Conservation (phyloP, 2,113 vertebrate genomes). For the Microcebus murinus region DNA sequence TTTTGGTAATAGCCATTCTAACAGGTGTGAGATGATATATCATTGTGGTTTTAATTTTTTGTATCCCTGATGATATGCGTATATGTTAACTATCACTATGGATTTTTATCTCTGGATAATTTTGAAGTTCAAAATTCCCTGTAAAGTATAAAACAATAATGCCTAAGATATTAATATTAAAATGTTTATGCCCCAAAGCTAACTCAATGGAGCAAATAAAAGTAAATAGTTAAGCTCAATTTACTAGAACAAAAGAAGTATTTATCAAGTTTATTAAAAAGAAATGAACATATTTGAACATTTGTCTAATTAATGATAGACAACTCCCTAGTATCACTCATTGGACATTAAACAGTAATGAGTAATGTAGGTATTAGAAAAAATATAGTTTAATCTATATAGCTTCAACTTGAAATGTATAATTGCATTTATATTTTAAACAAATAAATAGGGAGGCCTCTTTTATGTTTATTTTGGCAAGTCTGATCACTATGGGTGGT, state of each 20-base stretch:
- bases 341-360: neutral
- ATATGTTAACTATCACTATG: neutral
- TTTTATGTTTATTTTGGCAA: too few species aligned
- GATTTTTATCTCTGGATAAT: neutral
- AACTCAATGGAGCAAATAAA: neutral
- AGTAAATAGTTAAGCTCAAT: neutral
- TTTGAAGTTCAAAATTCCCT: neutral
- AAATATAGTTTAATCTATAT: neutral
- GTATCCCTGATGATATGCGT: neutral
- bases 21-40: neutral
- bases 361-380: neutral
- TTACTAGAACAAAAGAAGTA: neutral
- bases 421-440: neutral
- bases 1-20: neutral
- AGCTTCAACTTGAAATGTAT: neutral
- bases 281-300: neutral
- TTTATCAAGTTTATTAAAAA: neutral
- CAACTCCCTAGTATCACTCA: neutral
- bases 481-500: too few species aligned
- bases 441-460: neutral
- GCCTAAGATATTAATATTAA: neutral
- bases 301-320: neutral
- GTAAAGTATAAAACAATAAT: neutral
- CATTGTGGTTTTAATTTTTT: neutral
- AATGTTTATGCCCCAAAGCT: neutral